Conservation (phyloP, 2,113 vertebrate genomes). For the Anguilla rostrata region DNA sequence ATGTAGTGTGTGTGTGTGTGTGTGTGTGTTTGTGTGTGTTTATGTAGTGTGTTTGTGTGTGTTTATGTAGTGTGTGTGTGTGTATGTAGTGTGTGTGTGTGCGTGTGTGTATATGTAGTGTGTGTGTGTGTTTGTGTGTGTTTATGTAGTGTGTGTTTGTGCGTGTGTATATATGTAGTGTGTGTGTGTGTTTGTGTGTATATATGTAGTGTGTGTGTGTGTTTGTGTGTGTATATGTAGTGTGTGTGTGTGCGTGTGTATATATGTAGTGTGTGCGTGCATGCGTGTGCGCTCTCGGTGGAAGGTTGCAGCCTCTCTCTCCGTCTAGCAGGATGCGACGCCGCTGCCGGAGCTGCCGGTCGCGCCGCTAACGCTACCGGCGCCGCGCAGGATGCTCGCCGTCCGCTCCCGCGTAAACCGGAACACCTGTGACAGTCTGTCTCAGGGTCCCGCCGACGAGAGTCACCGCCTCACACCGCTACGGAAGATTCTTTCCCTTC, state of each 20-base stretch:
- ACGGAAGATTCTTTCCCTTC: not conserved
- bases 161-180: too few species aligned
- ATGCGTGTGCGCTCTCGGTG: not conserved
- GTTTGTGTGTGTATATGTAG: not conserved
- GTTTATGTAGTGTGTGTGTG: too few species aligned
- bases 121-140: too few species aligned
- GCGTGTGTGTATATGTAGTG: not conserved
- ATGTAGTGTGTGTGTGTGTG: too few species aligned
- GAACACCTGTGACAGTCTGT: not conserved
- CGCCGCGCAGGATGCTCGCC: not conserved
- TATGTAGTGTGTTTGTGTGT: too few species aligned
- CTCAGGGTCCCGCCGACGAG: not conserved
- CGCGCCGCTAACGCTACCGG: not conserved
- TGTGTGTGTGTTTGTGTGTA: too few species aligned
- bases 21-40: too few species aligned
- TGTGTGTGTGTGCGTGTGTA: not conserved
- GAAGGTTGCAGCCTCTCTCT: not conserved
- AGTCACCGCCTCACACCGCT: too few species aligned
- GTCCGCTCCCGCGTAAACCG: not conserved
- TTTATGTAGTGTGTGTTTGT: too few species aligned
- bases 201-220: not conserved
- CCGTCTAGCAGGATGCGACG: not conserved
- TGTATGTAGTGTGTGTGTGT: not conserved
- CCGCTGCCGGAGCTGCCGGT: not conserved
- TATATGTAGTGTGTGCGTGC: too few species aligned